Conservation (phyloP, 2,797 vertebrate genomes). For the Oryzias sinensis region DNA sequence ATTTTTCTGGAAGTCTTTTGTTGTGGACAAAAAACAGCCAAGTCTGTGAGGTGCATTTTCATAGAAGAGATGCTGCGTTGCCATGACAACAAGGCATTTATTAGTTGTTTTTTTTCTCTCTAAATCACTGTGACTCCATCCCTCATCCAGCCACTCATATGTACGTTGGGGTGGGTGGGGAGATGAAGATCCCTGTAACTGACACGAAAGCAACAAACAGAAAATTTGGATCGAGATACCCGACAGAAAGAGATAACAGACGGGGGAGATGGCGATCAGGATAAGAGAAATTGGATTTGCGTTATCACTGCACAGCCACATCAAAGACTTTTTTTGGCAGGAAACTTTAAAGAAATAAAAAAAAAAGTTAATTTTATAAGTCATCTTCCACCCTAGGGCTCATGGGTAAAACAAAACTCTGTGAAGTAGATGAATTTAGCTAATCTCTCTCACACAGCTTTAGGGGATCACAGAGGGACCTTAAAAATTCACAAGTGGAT, state of each 20-base stretch:
- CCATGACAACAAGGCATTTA: constrained; percentile 70
- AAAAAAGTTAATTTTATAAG: constrained; percentile 57
- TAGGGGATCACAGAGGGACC: constrained; percentile 42
- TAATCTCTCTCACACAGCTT: constrained; percentile 66
- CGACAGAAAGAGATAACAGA: constrained; percentile 20
- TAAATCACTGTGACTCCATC: constrained; percentile 47
- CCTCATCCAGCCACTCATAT: constrained; percentile 50
- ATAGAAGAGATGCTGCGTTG: constrained; percentile 54
- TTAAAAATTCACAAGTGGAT: constrained; percentile 14
- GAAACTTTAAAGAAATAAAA: constrained; percentile 39
- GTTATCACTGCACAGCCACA: constrained; percentile 47
- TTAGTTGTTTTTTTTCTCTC: too few species aligned
- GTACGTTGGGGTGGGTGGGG: constrained; percentile 5
- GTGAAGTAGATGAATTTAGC: constrained; percentile 66
- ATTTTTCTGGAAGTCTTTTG: constrained; percentile 31
- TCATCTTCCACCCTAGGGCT: constrained; percentile 61
- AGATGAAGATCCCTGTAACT: constrained; percentile 1
- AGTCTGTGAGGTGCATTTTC: constrained; percentile 28
- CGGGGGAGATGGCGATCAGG: constrained; percentile 20
- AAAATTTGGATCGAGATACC: constrained; percentile 20
- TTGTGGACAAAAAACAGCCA: constrained; percentile 44
- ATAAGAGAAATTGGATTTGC: constrained; percentile 44
- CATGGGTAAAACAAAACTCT: constrained; percentile 70
- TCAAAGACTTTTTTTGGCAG: constrained; percentile 52
- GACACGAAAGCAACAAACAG: constrained; percentile 17